Evolutionary conservation across 2,113 vertebrate species (phyloP), one percentile per base, ranked within the genome.

Genomic region (Neogobius melanostomus): DNA sequence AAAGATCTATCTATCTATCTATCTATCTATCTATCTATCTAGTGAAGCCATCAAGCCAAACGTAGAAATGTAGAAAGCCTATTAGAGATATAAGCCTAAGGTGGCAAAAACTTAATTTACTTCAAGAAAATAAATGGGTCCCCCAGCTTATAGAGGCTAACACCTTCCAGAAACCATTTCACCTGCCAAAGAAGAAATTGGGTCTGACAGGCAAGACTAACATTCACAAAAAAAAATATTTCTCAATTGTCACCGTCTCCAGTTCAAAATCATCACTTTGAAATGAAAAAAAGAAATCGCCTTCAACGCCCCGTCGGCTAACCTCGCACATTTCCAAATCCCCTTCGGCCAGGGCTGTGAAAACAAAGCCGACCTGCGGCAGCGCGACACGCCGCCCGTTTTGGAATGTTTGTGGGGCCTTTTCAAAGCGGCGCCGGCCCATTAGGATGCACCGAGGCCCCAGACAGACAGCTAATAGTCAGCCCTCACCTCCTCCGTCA

Each of bases 321-420:
- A 44, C 59, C 59, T 61, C 42, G 3, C 4, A 15, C 42, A 6
- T 16, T 44, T 61, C 42, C 42, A 45, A 42, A 45, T 6, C 8
- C 14, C 6, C 7, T 61, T 61, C 8, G 9, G 36, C 59, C 42
- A 61, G 7, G n/a, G 59, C 16, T 61, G 42, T 61, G 59, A 61
- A 61, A 61, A 61, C 44, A 45, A 61, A 61, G 11, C 12, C 36
- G 8, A 43, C 57, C 57, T 43, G 57, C 7, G 11, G 15, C 44
- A 36, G 17, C 5, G 4, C 21, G 21, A 57, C 54, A 21, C 3
- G 54, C 54, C 10, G 21, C 17, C 54, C n/a, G 42, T 8, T 36
- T 44, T 61, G 59, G 59, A 61, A 61, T 61, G 59, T 61, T 61
- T 61, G 42, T 44, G 42, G 59, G 59, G 59, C 42, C 42, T 15